These are phyloP conservation scores for Lethrus apterus DNA, from an alignment of 1,140 invertebrate species.

Conservation along the genomic window DNA sequence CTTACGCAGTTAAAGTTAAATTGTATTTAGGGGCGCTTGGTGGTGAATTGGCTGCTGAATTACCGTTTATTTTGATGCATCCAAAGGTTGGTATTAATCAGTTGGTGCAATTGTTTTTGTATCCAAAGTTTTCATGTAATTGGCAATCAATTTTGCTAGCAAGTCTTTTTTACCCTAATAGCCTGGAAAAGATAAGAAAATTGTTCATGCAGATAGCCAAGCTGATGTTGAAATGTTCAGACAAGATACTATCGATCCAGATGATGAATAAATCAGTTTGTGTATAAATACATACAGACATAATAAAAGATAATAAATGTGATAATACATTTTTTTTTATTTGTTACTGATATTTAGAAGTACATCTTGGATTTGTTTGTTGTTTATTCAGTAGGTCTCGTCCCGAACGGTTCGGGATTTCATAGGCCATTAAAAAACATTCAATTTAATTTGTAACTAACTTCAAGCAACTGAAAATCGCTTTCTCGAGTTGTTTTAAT, in stretches of 20 bases:
- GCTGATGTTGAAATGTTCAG: conserved; percentile 56
- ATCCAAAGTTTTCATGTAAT: neutral
- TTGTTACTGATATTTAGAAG: no score
- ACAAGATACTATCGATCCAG: conserved; percentile 53
- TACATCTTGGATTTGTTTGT: no score
- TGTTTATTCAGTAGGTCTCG: no score
- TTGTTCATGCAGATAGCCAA: conserved; percentile 55
- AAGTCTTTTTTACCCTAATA: conserved; percentile 23
- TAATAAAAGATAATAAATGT: no score
- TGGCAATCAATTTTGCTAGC: neutral
- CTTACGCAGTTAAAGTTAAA: conserved; percentile 91
- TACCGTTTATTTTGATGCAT: conserved; percentile 97
- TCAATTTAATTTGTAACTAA: no score
- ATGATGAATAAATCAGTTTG: no score
- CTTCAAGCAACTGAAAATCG: no score
- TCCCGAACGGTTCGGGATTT: no score
- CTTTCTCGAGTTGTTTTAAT: no score
- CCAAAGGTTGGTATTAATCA: conserved; percentile 60
- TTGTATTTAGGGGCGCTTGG: conserved; percentile 88
- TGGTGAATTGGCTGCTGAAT: conserved; percentile 88
- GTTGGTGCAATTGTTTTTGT: conserved; percentile 2
- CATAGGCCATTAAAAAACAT: no score
- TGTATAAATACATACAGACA: no score
- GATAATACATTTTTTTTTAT: no score
- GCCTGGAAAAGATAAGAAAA: conserved; percentile 47